phyloP scores from a whole-genome alignment of 2,113 vertebrate genomes.

The Phyllostomus hastatus region DNA sequence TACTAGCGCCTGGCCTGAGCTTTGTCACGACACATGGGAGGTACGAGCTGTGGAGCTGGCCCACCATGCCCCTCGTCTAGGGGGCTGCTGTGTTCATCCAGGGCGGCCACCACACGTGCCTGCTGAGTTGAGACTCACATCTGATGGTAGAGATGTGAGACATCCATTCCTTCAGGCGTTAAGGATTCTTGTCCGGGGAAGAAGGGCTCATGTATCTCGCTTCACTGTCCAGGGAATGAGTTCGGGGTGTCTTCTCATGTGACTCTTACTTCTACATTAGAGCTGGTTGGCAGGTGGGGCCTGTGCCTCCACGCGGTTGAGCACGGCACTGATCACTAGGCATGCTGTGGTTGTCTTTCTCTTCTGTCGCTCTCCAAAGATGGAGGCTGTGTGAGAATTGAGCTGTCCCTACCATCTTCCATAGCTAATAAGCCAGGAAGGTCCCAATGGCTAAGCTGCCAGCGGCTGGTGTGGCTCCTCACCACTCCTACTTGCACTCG shows the following conservation, averaged over 20 bases:
- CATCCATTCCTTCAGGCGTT: slow-evolving; percentile 45
- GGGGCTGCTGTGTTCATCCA: fast-evolving
- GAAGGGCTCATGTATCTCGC: slow-evolving; percentile 70
- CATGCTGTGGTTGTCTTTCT: neutral
- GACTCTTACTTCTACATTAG: neutral
- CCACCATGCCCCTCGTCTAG: neutral
- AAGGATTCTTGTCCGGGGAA: slow-evolving; percentile 56
- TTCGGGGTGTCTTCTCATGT: neutral
- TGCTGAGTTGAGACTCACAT: slow-evolving; percentile 45
- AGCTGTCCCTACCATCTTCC: neutral
- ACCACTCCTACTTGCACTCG: slow-evolving; percentile 86
- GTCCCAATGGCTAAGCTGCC: neutral
- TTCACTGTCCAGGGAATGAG: slow-evolving; percentile 71
- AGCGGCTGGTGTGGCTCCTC: fast-evolving
- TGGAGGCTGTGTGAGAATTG: neutral
- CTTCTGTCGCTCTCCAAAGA: slow-evolving; percentile 14
- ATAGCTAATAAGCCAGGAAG: neutral
- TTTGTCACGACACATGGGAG: neutral
- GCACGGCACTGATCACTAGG: neutral
- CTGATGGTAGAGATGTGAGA: slow-evolving; percentile 57
- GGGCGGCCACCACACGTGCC: slow-evolving; percentile 51
- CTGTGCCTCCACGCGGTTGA: neutral
- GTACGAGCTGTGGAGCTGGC: slow-evolving; percentile 13
- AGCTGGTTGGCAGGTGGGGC: neutral
- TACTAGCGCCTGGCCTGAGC: neutral